These are phyloP conservation scores for Hippocampus barbouri DNA, from an alignment of 2,113 vertebrate genomes.

Conservation along the genomic window DNA sequence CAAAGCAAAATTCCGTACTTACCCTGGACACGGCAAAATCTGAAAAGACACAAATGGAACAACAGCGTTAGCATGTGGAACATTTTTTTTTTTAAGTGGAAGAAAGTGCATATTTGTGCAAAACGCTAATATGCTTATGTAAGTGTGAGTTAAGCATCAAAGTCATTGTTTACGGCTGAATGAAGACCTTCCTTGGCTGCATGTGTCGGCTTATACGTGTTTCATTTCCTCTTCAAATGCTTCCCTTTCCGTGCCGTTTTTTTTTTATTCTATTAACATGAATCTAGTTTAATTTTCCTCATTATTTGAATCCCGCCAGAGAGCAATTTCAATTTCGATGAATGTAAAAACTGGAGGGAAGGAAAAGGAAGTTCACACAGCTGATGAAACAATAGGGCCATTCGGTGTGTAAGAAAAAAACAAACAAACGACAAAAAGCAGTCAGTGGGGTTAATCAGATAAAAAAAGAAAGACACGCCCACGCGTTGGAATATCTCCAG, in stretches of 20 bases:
- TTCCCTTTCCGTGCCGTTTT: not conserved
- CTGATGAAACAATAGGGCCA: slow-evolving; percentile 27
- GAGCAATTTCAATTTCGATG: not conserved
- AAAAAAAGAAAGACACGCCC: slow-evolving; percentile 56
- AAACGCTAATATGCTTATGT: slow-evolving; percentile 23
- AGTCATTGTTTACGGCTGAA: slow-evolving; percentile 7
- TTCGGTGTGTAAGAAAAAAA: slow-evolving; percentile 3
- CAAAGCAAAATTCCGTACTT: slow-evolving; percentile 41
- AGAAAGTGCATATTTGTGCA: slow-evolving; percentile 33
- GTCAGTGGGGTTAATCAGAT: slow-evolving; percentile 62
- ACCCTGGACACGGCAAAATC: slow-evolving; percentile 72
- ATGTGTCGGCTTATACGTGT: not conserved
- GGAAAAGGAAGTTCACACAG: slow-evolving; percentile 8
- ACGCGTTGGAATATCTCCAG: slow-evolving; percentile 64
- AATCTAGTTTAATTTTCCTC: not conserved
- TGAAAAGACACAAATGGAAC: slow-evolving; percentile 49
- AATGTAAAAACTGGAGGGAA: not conserved
- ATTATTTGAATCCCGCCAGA: not conserved
- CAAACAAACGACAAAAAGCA: slow-evolving; percentile 39
- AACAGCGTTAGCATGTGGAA: slow-evolving; percentile 27
- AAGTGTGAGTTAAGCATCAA: slow-evolving; percentile 21
- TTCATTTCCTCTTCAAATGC: not conserved
- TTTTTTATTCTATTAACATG: not conserved
- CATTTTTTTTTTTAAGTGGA: not conserved
- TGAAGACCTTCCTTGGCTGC: not conserved